Base-by-base conservation (phyloP, 2,888 invertebrate species). In the Pyralis farinalis region DNA sequence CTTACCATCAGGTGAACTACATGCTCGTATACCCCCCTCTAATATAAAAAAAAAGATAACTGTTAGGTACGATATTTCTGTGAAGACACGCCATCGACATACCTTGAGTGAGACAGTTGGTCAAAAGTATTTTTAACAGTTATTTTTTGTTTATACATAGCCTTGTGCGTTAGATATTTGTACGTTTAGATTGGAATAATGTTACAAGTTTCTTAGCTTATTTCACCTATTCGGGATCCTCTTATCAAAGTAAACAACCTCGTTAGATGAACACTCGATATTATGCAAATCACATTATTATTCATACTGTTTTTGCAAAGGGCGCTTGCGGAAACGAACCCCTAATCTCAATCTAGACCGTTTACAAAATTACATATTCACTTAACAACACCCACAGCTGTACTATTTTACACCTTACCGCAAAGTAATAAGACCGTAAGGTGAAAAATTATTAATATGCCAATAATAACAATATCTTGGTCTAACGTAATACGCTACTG, bases 261-360 rank as follows among this genome's bases (percentile, higher is more conserved):
- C 65, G 70, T 75, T 72, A 73, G 74, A 78, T 63, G 68, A 66
- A 63, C 74, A 72, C 58, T 62, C 68, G 71, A 82, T 82, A 82
- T 85, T 85, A 87, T 87, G 87, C 79, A 79, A 83, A 86, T 86
- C 68, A 66, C 59, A 84, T 86, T 87, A 87, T 86, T 86, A 87
- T 86, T 86, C 87, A 87, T 85, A 79, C 76, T 84, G 86, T 86
- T 85, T 87, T 85, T 82, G 75, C 70, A 76, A 69, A 86, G 86
- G 83, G 87, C 75, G 67, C 64, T 58, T 50, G 58, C 63, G 68
- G 69, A 63, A 72, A 64, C 64, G 69, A 65, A 66, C 61, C 78
- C 80, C 83, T 84, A 85, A 86, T 87, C 84, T 83, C 65, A 61
- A 64, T 64, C 58, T 55, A 47, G 53, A 60, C 53, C 47, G 47